phyloP scores from a whole-genome alignment of 2,113 vertebrate species.

The Axis porcinus region DNA sequence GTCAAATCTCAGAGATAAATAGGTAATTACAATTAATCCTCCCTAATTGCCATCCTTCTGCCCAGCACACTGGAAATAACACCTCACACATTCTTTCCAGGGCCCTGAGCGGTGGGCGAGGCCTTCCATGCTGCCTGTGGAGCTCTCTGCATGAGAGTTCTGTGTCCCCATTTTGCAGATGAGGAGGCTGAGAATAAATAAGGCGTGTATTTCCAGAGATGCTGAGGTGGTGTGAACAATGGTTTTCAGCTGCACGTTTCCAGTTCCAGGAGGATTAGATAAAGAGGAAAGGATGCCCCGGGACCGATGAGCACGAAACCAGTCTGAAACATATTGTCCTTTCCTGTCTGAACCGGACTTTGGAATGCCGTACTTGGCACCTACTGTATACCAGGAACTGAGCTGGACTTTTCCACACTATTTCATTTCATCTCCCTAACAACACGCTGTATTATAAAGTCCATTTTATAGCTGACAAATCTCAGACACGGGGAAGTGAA shows the following conservation, averaged over 20 bases:
- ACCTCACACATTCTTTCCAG: neutral
- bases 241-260: neutral
- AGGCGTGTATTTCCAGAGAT: neutral
- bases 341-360: neutral
- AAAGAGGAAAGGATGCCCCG: neutral
- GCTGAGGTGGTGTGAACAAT: neutral
- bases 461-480: neutral
- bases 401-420: neutral
- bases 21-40: slow-evolving; percentile 23
- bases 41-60: neutral
- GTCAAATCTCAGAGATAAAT: slow-evolving; percentile 50
- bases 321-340: neutral
- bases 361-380: neutral
- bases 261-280: neutral
- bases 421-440: neutral
- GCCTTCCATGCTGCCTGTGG: rapidly evolving
- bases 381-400: neutral
- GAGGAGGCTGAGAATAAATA: neutral
- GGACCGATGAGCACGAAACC: too few species aligned
- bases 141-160: neutral
- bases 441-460: neutral
- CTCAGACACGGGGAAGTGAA: neutral
- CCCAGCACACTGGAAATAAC: neutral
- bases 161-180: neutral
- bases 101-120: neutral